Base-by-base conservation (phyloP, 37 sponge, comb jelly and placozoan species). In the Aphrocallistes beatrix region DNA sequence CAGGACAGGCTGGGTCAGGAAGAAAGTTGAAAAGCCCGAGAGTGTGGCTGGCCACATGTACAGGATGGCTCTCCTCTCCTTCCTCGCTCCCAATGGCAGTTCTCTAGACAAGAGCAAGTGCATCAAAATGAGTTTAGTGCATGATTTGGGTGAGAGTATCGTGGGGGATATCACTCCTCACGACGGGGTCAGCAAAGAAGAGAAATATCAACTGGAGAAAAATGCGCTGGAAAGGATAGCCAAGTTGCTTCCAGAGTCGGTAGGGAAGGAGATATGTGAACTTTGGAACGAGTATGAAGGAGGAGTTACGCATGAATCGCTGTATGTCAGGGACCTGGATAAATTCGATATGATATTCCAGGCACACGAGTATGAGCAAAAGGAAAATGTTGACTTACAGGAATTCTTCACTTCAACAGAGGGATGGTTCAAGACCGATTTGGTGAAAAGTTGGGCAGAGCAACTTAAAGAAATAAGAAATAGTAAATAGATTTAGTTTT, bases 301-400 rank as follows among this genome's bases (percentile, higher is more conserved):
- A 16, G 92, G 91, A 0, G 50, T 23, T n/a, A 90, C 87, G n/a
- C 83, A 88, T 36, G 96, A 94, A 60, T 95, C 96, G 45, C 17
- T 84, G 13, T 16, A 91, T 34, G 94, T 96, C 23, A 93, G 91
- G 48, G 96, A 96, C 38, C 69, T 96, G 37, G 96, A 96, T 50
- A 92, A 89, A 34, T 96, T 96, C 89, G 96, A 96, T 48, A 96
- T 96, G 96, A 90, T 96, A n/a, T 89, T 94, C 51, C 96, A 96
- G 84, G 96, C 96, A 23, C 89, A 86, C 84, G 94, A 96, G 81
- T 96, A 96, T 86, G 96, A 96, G 75, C 87, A 86, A 90, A 88
- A 93, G 90, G 28, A 60, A 60, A 60, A 13, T 28, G n/a, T 60
- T 6, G 75, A 60, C 34, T 30, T 60, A 8, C 75, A 60, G 21